Base-by-base conservation (phyloP, 2,797 vertebrate genomes). In the Prionace glauca region DNA sequence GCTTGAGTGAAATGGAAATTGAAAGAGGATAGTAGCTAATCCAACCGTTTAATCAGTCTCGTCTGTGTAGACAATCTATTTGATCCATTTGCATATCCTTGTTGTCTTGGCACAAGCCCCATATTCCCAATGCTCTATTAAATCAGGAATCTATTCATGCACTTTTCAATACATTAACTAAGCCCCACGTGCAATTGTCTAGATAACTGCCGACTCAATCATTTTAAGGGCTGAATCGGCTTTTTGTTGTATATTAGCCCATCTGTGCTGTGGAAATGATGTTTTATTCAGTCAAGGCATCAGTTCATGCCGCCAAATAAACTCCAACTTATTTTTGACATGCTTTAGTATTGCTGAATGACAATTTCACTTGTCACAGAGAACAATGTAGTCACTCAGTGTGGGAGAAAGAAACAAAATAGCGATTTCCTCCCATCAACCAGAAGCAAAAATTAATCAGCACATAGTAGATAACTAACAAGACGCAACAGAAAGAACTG, bases 81-180 rank as follows among this genome's bases (percentile, higher is more conserved):
- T 12, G n/a, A 2, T 20, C 67, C 24, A 71, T 71, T 94, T 94
- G n/a, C 65, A 41, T 41, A 45, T 71, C 65, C 62, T n/a, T 65
- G 29, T n/a, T 67, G 32, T n/a, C 18, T 18, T 67, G 32, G 32
- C 88, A 91, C 32, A 91, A 91, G 22, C 67, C 88, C 88, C 32
- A 65, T 62, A 62, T 91, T 91, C 62, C 60, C 62, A 67, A 36
- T 91, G 88, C n/a, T 62, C 60, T 65, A 65, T 67, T 91, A 62
- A 91, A 91, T 91, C 60, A 65, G 88, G 62, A 36, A 91, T 91
- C 60, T 65, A 91, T 91, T n/a, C 62, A 65, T 91, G 88, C 12
- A 16, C 56, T 90, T 20, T 62, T 62, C 62, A 91, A n/a, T 91
- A 60, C 26, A 90, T 90, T 90, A 91, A 91, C 56, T 65, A 62